Conservation (phyloP, 2,888 invertebrate species). For the Drosophila dives region DNA sequence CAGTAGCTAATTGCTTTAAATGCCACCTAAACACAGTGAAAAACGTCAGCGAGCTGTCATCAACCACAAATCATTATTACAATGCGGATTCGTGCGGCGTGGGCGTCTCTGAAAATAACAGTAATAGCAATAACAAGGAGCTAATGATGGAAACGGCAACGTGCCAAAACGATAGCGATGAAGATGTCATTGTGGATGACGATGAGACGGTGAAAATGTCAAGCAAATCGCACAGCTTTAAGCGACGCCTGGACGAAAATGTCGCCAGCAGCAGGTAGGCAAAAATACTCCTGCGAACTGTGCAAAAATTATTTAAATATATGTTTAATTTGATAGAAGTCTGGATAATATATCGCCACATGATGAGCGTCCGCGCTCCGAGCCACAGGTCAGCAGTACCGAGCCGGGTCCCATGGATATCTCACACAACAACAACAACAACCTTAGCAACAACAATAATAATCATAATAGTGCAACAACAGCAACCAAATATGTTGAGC, state of each 20-base stretch:
- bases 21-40: slow-evolving; percentile 72
- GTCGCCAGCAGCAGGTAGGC: slow-evolving; percentile 80
- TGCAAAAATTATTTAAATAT: background rate
- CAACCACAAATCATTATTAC: slow-evolving; percentile 84
- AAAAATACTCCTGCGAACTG: background rate
- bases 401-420: slow-evolving; percentile 82
- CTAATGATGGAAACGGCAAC: slow-evolving; percentile 77
- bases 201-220: slow-evolving; percentile 83
- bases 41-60: slow-evolving; percentile 84
- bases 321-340: slow-evolving; percentile 50
- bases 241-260: slow-evolving; percentile 82
- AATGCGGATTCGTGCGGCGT: slow-evolving; percentile 84
- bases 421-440: slow-evolving; percentile 73
- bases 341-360: slow-evolving; percentile 80
- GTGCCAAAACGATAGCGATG: slow-evolving; percentile 84
- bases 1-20: slow-evolving; percentile 18
- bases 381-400: slow-evolving; percentile 84
- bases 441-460: slow-evolving; percentile 81
- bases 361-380: slow-evolving; percentile 83
- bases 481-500: slow-evolving; percentile 63
- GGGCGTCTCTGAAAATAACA: slow-evolving; percentile 59
- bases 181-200: slow-evolving; percentile 85
- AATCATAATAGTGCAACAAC: slow-evolving; percentile 83
- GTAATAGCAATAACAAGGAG: slow-evolving; percentile 68
- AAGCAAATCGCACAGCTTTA: slow-evolving; percentile 62